These are phyloP conservation scores for Andrena camellia DNA, from an alignment of 2,888 invertebrate species.

Conservation along the genomic window DNA sequence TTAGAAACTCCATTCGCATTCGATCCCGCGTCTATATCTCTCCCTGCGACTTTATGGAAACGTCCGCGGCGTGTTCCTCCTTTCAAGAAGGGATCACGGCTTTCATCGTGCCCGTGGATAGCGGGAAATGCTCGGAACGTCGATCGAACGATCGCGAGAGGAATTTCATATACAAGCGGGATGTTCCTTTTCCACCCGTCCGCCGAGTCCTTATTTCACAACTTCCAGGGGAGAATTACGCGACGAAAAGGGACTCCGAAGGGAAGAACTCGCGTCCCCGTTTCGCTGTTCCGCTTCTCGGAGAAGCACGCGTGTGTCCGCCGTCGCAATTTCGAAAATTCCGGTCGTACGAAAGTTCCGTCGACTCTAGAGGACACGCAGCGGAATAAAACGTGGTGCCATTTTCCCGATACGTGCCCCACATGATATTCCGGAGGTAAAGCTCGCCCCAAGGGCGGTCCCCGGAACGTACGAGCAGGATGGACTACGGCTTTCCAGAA, in stretches of 20 bases:
- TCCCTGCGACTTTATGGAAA: constrained; percentile 17
- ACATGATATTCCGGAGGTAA: constrained; percentile 3
- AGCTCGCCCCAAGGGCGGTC: not conserved
- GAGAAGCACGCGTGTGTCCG: not conserved
- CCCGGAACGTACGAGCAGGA: no score
- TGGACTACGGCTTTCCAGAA: not conserved
- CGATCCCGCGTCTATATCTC: constrained; percentile 13
- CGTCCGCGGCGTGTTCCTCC: constrained; percentile 4
- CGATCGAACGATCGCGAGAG: constrained; percentile 34
- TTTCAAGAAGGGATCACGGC: constrained; percentile 34
- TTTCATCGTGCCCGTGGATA: constrained; percentile 31
- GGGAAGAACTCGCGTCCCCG: not conserved
- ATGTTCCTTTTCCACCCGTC: not conserved
- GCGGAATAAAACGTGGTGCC: constrained; percentile 19
- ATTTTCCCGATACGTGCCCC: constrained; percentile 41
- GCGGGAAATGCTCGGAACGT: constrained; percentile 30
- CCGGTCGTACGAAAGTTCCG: not conserved
- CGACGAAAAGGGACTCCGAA: not conserved
- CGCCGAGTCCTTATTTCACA: not conserved
- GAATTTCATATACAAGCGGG: constrained; percentile 34
- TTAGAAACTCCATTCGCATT: constrained; percentile 47
- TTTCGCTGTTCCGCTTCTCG: not conserved
- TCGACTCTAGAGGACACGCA: not conserved
- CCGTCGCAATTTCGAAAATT: not conserved
- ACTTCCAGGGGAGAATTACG: not conserved